Evolutionary conservation across 2,888 invertebrate species (phyloP), one percentile per base, ranked within the genome.

Genomic region (Parelbella ahira): DNA sequence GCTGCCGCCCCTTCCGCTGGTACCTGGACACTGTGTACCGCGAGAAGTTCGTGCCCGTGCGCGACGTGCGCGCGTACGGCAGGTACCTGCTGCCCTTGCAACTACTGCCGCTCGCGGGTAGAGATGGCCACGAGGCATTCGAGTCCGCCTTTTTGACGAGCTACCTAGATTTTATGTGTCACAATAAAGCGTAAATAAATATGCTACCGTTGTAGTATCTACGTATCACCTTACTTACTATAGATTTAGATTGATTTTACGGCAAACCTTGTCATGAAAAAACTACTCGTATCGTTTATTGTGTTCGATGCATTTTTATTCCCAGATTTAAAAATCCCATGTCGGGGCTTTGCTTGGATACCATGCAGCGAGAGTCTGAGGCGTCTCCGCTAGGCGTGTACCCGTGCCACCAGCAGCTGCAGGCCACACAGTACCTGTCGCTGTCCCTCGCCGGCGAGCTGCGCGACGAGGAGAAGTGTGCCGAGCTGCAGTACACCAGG

Each of bases 1-100:
- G 94, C 18, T 98, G 98, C 77, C 94, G 97, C 72, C 91, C 89
- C 59, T 98, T 98, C 82, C 93, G 93, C 63, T 98, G 98, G 98
- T 98, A 93, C 80, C 88, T 98, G 49, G 92, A 95, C 48, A 94
- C 97, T 72, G 88, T 98, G 1, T 96, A 95, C 74, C 93, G 93
- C 12, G 94, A 97, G 70, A 97, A 97, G 79, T 98, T 96, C 68
- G 91, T 97, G 32, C 94, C 95, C 0, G 95, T 95, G 38, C 91
- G 94, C 60, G 91, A 96, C 68, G 94, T 95, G 0, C 81, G 88
- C 37, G 93, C 90, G 0, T 95, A 92, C 74, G 97, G 97, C 50
- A 89, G 90, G 90, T 90, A n/a, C n/a, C n/a, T n/a, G n/a, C n/a
- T n/a, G n/a, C n/a, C n/a, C n/a, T n/a, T n/a, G n/a, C n/a, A n/a